Conservation (phyloP, 2,113 vertebrate genomes). For the Delphinapterus leucas region DNA sequence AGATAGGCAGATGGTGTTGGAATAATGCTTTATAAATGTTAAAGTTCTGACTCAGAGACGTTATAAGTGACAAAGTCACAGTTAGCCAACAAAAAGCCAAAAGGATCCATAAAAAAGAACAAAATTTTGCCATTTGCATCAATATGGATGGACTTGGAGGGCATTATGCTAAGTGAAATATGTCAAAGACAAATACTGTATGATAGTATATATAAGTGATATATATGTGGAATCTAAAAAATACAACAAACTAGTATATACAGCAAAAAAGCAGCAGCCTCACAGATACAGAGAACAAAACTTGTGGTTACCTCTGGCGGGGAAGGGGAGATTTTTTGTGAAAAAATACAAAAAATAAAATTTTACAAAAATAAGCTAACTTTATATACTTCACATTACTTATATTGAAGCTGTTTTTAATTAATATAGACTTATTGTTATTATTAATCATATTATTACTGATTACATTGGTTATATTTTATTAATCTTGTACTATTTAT, state of each 20-base stretch:
- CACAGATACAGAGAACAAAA: not conserved
- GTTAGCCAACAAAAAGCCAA: not conserved
- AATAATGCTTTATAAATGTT: not conserved
- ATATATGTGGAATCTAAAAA: not conserved
- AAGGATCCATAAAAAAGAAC: not conserved
- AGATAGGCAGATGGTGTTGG: not conserved
- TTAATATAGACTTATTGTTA: not conserved
- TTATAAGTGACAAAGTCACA: constrained; percentile 1
- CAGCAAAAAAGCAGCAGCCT: not conserved
- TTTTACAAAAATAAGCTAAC: not conserved
- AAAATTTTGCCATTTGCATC: not conserved
- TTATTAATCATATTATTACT: not conserved
- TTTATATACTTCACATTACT: not conserved
- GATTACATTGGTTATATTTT: not conserved
- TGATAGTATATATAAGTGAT: no score
- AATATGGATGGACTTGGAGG: not conserved
- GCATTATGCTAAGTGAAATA: not conserved
- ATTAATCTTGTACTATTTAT: not conserved
- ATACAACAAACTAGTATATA: not conserved
- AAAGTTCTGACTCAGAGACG: not conserved
- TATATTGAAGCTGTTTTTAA: not conserved
- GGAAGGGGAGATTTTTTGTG: not conserved
- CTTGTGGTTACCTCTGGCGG: not conserved
- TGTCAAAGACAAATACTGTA: not conserved
- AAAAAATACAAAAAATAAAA: not conserved